Base-by-base conservation (phyloP, 2,888 invertebrate genomes). In the Bellardia bayeri region DNA sequence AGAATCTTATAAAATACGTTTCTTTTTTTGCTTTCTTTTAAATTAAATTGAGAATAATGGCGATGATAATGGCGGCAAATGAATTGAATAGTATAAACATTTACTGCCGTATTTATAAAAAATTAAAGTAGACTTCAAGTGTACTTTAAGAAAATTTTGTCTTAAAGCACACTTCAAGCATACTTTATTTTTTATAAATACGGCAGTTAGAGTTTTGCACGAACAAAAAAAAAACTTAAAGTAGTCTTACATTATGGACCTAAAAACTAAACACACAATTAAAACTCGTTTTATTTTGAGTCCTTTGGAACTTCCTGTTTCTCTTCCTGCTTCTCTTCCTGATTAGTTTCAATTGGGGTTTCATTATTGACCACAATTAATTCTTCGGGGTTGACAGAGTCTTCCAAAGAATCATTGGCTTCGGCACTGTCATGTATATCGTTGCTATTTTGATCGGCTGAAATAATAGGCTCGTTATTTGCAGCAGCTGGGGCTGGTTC, bases 291-390 rank as follows among this genome's bases (percentile, higher is more conserved):
- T 23, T 8, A 56, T 6, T 66, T 74, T 64, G 5, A 66, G 9
- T 51, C 42, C 61, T 33, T 16, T 13, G 51, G 2, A 56, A 54
- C 42, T 45, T 66, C 23, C 3, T 56, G 33, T 6, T 37, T 37
- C 37, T 37, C 37, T 37, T 54, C 71, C 3, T 56, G 33, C 3
- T 37, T 37, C 37, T 37, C 37, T 37, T 54, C 71, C 6, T 54
- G 37, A 3, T 56, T 40, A 23, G 14, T 72, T 2, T 72, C 71
- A 2, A 40, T 56, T 30, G 40, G 40, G 3, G 71, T 88, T 88
- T 93, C 92, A 72, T 93, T 92, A 51, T 92, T 92, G 88, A 93
- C 92, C 66, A 92, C 90, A 78, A 93, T 93, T n/a, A 92, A 86
- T 72, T 92, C 92, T 3, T 91, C 92, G 51, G 91, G 91, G 63